These are phyloP conservation scores for Drosophila nr. perissopoda DNA, from an alignment of 2,888 invertebrate genomes.

Conservation along the genomic window DNA sequence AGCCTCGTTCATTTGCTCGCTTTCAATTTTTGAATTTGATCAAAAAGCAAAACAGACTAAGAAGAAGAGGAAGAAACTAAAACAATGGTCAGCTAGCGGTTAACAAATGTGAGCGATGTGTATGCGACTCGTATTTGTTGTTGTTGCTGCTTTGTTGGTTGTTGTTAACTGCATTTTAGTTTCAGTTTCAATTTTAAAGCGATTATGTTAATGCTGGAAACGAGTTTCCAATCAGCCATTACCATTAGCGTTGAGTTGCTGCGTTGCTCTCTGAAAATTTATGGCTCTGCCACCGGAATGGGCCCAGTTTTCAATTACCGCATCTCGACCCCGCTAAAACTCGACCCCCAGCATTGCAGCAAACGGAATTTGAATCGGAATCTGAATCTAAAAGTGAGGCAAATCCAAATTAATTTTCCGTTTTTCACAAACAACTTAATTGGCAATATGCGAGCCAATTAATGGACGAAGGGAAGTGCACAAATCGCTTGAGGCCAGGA, in stretches of 20 bases:
- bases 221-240: conserved; percentile 77
- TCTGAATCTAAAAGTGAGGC: conserved; percentile 41
- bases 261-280: conserved; percentile 62
- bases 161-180: conserved; percentile 72
- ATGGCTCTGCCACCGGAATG: conserved; percentile 62
- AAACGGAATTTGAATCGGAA: conserved; percentile 27
- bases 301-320: conserved; percentile 70
- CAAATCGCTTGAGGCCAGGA: conserved; percentile 46
- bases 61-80: conserved; percentile 21
- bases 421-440: conserved; percentile 70
- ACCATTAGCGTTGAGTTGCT: conserved; percentile 57
- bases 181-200: conserved; percentile 79
- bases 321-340: conserved; percentile 55
- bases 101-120: conserved; percentile 51
- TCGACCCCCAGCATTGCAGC: conserved; percentile 33
- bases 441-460: conserved; percentile 76
- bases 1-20: conserved; percentile 17
- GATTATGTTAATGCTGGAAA: conserved; percentile 77
- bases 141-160: conserved; percentile 6
- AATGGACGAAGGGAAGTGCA: conserved; percentile 54
- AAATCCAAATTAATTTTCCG: conserved; percentile 77
- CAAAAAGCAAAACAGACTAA: conserved; percentile 4
- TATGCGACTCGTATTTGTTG: conserved; percentile 13
- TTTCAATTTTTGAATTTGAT: conserved; percentile 38
- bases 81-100: conserved; percentile 48